These are phyloP conservation scores for Crypturellus undulatus DNA, from an alignment of 2,113 vertebrate species.

Conservation along the genomic window DNA sequence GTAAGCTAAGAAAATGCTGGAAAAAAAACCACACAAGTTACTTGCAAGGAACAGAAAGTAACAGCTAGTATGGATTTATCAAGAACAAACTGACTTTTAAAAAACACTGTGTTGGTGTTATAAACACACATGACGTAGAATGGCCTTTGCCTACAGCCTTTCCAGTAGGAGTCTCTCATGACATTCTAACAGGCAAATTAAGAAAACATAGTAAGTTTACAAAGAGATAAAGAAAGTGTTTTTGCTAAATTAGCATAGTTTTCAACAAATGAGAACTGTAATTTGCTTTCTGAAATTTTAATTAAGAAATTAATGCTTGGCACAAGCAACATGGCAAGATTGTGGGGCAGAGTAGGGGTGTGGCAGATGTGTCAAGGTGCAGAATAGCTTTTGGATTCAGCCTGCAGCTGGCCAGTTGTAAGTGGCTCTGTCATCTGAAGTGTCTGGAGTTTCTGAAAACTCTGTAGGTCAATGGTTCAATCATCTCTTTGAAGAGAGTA, in stretches of 20 bases:
- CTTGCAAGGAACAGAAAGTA: background rate
- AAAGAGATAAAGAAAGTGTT: background rate
- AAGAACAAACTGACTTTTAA: background rate
- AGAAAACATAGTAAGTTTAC: background rate
- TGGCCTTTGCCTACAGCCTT: background rate
- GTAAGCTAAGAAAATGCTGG: background rate
- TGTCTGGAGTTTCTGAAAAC: background rate
- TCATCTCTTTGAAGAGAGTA: background rate
- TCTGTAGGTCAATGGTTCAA: background rate
- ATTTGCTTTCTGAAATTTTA: too few species aligned
- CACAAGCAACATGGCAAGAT: background rate
- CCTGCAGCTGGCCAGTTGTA: background rate
- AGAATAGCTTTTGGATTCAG: background rate
- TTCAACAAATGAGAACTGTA: background rate
- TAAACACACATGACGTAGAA: background rate
- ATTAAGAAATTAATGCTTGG: background rate
- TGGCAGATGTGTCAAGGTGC: background rate
- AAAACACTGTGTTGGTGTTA: fast-evolving
- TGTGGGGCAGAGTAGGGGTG: background rate
- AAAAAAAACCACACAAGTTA: background rate
- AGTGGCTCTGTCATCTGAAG: fast-evolving
- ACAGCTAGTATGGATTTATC: background rate
- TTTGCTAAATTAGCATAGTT: background rate
- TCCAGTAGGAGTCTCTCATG: background rate
- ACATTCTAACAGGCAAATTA: background rate